These are phyloP conservation scores for Sisor rabdophorus DNA, from an alignment of 2,113 vertebrate genomes.

Conservation along the genomic window DNA sequence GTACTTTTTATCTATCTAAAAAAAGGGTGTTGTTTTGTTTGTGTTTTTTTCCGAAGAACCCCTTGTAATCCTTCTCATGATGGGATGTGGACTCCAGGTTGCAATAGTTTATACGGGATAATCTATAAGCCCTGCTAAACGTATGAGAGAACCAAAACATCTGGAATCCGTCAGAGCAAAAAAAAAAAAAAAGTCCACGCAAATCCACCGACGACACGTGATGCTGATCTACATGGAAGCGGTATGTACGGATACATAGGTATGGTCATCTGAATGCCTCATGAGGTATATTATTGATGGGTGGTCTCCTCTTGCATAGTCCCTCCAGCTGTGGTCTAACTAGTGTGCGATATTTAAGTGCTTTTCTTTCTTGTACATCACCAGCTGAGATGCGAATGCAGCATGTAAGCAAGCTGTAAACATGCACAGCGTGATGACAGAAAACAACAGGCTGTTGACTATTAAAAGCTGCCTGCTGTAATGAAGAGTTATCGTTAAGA, in stretches of 20 bases:
- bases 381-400: conserved; percentile 2
- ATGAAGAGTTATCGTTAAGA: conserved; percentile 4
- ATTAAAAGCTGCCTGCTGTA: conserved; percentile 19
- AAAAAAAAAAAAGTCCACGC: too few relatives aligned
- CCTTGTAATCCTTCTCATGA: too few relatives aligned
- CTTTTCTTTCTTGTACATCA: background rate
- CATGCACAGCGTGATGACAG: conserved; percentile 1
- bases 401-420: background rate
- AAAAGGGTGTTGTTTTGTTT: too few relatives aligned
- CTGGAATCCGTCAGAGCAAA: too few relatives aligned
- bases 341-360: conserved; percentile 12
- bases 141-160: too few relatives aligned
- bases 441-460: background rate
- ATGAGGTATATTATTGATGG: background rate
- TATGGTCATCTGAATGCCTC: too few relatives aligned
- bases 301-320: background rate
- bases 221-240: background rate
- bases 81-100: too few relatives aligned
- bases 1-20: too few relatives aligned
- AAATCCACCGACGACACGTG: too few relatives aligned
- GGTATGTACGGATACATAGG: background rate
- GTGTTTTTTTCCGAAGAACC: too few relatives aligned
- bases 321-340: background rate
- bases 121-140: too few relatives aligned
- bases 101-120: too few relatives aligned